Evolutionary conservation across 2,113 vertebrate genomes (phyloP), one percentile per base, ranked within the genome.

Genomic region (Nothoprocta perdicaria): DNA sequence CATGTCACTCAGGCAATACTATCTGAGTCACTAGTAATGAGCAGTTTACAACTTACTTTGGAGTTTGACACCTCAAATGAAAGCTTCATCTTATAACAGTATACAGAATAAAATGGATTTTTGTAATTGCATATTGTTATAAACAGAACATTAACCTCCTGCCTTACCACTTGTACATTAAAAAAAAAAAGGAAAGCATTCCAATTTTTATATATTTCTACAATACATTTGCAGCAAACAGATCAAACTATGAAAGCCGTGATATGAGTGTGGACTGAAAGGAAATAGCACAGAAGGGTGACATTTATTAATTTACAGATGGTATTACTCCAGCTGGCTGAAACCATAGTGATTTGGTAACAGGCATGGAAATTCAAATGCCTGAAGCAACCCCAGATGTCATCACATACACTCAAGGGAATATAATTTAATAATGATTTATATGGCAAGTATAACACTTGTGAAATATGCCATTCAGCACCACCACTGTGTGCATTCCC

Each of bases 251-350:
- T 68, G 76, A 94, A 95, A 95, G 69, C 48, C 9, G 0, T 81
- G 69, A 68, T 84, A 89, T 26, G 82, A 87, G 50, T 61, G 90
- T 86, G 80, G 75, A 95, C 41, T 96, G 88, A 95, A 92, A 88
- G 57, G 78, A 96, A 96, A 68, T 94, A 95, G 84, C 89, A 95
- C 91, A 97, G 92, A 94, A 95, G 96, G 93, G 65, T 94, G 92
- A 82, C 71, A 94, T 94, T 97, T 96, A 96, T 96, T 97, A 96
- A 96, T 96, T 97, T 97, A 95, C 94, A 97, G 96, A 97, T 97
- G 96, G 94, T 84, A 92, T 96, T 96, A 94, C 89, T 88, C 75
- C 95, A 93, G 86, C 94, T 96, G 93, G 86, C 94, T 96, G 94
- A 96, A 97, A 96, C 88, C 92, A 95, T 91, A 81, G 92, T 94